These are phyloP conservation scores for Drosophila novamexicana DNA, from an alignment of 1,140 invertebrate genomes.

Conservation along the genomic window DNA sequence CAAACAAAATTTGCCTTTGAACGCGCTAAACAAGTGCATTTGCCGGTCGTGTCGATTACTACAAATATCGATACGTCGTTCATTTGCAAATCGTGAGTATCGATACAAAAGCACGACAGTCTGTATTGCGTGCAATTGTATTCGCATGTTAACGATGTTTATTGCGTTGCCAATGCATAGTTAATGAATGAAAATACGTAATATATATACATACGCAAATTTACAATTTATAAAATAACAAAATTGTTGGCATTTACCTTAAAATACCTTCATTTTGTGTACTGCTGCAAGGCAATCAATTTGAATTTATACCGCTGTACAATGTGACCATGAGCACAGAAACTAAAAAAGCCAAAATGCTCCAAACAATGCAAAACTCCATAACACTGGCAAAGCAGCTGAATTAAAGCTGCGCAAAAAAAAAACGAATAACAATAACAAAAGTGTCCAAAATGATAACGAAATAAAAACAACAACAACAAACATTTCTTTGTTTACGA, in stretches of 20 bases:
- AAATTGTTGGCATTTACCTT: too few species aligned
- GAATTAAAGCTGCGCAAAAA: constrained; percentile 26
- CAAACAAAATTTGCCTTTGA: constrained; percentile 25
- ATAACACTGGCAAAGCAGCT: constrained; percentile 17
- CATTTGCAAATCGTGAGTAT: background rate
- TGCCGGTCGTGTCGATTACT: constrained; percentile 48
- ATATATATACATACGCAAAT: background rate
- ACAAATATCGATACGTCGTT: constrained; percentile 12
- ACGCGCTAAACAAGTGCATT: constrained; percentile 52
- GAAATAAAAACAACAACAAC: constrained; percentile 1
- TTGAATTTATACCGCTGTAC: background rate
- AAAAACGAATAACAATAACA: constrained; percentile 38
- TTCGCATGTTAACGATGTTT: too few species aligned
- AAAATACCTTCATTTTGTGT: background rate
- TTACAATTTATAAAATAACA: too few species aligned
- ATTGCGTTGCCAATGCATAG: too few species aligned
- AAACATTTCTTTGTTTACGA: constrained; percentile 39
- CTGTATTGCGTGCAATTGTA: too few species aligned
- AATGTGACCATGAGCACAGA: background rate
- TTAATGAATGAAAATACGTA: background rate
- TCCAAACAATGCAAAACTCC: background rate
- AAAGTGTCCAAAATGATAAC: constrained; percentile 31
- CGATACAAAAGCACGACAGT: background rate
- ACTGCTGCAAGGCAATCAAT: background rate
- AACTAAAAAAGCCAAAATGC: background rate